These are phyloP conservation scores for Psephotus haematonotus DNA, from an alignment of 2,113 vertebrate genomes.

Conservation along the genomic window DNA sequence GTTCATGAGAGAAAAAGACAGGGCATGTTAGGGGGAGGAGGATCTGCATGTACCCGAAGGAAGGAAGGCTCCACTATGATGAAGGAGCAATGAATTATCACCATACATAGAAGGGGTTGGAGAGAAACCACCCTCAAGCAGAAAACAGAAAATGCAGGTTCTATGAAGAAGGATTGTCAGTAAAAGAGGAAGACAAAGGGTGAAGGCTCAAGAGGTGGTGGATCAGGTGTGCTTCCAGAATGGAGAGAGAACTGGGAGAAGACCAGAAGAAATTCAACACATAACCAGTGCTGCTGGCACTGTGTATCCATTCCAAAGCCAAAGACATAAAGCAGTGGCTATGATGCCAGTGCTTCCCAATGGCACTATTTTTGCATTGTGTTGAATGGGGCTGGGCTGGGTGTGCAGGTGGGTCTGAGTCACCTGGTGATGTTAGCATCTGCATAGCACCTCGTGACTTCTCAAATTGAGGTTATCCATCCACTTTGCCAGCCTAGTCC, in stretches of 20 bases:
- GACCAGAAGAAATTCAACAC: not conserved
- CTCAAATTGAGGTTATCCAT: not conserved
- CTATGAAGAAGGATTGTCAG: not conserved
- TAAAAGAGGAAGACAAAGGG: not conserved
- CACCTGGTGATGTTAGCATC: not conserved
- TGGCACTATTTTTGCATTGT: not conserved
- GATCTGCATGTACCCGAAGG: not conserved
- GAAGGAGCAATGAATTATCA: not conserved
- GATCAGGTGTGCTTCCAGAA: not conserved
- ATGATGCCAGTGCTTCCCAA: not conserved
- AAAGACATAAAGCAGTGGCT: not conserved
- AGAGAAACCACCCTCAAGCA: not conserved
- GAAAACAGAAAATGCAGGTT: not conserved
- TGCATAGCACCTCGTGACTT: not conserved
- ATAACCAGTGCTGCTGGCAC: not conserved
- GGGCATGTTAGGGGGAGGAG: not conserved
- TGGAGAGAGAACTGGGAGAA: not conserved
- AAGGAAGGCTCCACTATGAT: not conserved
- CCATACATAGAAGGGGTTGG: not conserved
- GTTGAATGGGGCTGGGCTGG: not conserved
- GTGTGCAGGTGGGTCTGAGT: not conserved
- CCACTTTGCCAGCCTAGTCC: not conserved
- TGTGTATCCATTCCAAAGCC: not conserved
- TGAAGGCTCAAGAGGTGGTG: fast-evolving
- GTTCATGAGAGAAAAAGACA: not conserved